Evolutionary conservation across 2,888 invertebrate genomes (phyloP), one percentile per base, ranked within the genome.

Genomic region (Meiosimyza platycephala): DNA sequence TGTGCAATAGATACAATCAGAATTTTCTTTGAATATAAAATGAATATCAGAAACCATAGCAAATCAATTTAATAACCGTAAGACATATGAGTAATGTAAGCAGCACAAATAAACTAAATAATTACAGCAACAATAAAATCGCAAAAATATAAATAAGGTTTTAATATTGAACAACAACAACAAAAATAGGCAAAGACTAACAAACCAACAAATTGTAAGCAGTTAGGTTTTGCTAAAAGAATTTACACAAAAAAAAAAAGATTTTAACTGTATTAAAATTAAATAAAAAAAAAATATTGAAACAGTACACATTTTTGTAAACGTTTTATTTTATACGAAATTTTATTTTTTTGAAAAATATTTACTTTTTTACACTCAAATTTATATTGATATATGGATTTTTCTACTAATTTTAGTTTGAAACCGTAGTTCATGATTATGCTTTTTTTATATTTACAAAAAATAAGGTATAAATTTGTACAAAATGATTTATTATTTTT

Each of bases 1-100:
- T 87, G 86, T 87, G 85, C 84, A 84, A 85, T 87, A 84, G 82
- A 85, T 83, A 83, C 79, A 86, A 85, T 86, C 86, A 86, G 86
- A 86, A 86, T 86, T 86, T 84, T 83, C 81, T 83, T 83, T 84
- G 84, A 84, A 84, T 84, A 83, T 83, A 80, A 80, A 76, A 74
- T 62, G 40, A 40, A 40, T 6, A 40, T 40, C 40, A 40, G 9
- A 40, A 40, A 40, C 40, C 40, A 40, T 9, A 40, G 40, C 40
- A 9, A 40, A 40, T 7, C 9, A 40, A 40, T 40, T 40, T 40
- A 40, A 40, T 9, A 40, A 40, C 40, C 6, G 9, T 40, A 40
- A 40, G 40, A 40, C 40, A 40, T 9, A 40, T 40, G 40, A 77
- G 73, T 57, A 62, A 73, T 76, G 75, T 51, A 75, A 60, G 60